Evolutionary conservation across 2,888 invertebrate genomes (phyloP).

Genomic region (Myopa tessellatipennis): DNA sequence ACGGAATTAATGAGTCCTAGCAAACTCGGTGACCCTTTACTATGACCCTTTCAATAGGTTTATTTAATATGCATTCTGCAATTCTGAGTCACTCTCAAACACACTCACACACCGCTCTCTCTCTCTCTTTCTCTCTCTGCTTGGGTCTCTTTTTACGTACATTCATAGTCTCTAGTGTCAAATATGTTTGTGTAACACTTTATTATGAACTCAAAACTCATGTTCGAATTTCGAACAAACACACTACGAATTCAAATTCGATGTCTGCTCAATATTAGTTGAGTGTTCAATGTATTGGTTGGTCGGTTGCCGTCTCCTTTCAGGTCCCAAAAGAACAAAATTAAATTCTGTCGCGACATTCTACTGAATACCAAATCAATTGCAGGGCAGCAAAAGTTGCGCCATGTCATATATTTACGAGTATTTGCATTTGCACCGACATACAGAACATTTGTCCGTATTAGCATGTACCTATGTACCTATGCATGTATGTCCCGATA

Average conservation of each 20-base stretch:
- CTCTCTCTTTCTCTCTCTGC: neutral
- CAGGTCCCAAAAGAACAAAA: constrained; percentile 58
- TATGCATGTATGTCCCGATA: neutral
- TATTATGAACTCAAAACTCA: constrained; percentile 23
- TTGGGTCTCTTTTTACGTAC: too few relatives aligned
- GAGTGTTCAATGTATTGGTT: neutral
- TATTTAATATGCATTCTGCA: neutral
- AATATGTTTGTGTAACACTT: neutral
- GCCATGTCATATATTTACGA: neutral
- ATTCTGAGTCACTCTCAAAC: neutral
- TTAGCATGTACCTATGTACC: neutral
- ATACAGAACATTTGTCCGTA: neutral
- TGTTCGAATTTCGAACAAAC: constrained; percentile 26
- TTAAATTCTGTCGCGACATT: constrained; percentile 64
- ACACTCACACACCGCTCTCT: too few relatives aligned
- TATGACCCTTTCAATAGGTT: too few relatives aligned
- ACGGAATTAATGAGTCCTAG: too few relatives aligned
- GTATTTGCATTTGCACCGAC: constrained; percentile 23
- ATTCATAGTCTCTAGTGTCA: neutral
- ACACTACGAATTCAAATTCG: neutral
- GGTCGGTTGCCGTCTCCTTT: neutral
- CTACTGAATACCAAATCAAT: constrained; percentile 62
- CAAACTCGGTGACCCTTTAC: neutral
- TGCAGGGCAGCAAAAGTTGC: constrained; percentile 39
- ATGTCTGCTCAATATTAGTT: constrained; percentile 8